A percentile compares a stretch with the other conserved stretches of the same genome.
Conservation (phyloP, 2,113 vertebrate genomes). For the Eonycteris spelaea region DNA sequence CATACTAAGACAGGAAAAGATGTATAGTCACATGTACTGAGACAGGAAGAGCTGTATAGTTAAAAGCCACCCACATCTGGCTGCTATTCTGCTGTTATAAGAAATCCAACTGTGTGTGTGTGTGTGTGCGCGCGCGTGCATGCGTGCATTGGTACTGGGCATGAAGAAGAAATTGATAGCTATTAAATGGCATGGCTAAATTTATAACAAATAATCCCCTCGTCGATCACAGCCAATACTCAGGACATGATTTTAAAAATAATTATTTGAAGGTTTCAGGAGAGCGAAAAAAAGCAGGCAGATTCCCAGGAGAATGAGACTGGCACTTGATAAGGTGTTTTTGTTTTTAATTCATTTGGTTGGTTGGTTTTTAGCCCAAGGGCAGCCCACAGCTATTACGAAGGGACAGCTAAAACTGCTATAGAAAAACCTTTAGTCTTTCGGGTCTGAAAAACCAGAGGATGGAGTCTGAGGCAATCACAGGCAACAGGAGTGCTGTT, state of each 20-base stretch:
- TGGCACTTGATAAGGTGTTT: background rate
- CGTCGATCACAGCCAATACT: background rate
- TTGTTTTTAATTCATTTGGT: background rate
- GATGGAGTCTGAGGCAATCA: background rate
- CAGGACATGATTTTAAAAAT: background rate
- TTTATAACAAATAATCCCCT: background rate
- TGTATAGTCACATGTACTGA: background rate
- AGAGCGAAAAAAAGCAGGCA: background rate
- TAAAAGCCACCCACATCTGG: background rate
- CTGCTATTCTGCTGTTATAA: background rate
- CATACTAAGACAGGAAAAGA: background rate
- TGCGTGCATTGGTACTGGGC: background rate
- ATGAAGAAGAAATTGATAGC: background rate
- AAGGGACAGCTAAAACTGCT: background rate
- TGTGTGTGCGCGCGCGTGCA: background rate
- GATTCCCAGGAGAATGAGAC: background rate
- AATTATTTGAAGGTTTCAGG: background rate
- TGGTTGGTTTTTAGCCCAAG: background rate
- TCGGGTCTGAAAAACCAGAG: background rate
- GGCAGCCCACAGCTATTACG: background rate
- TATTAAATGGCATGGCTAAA: background rate
- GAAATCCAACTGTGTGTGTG: background rate
- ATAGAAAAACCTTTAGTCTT: background rate
- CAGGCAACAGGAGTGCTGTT: background rate
- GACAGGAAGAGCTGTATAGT: background rate